Evolutionary conservation across 2,113 vertebrate species (phyloP).

Genomic region (Coreoperca whiteheadi): DNA sequence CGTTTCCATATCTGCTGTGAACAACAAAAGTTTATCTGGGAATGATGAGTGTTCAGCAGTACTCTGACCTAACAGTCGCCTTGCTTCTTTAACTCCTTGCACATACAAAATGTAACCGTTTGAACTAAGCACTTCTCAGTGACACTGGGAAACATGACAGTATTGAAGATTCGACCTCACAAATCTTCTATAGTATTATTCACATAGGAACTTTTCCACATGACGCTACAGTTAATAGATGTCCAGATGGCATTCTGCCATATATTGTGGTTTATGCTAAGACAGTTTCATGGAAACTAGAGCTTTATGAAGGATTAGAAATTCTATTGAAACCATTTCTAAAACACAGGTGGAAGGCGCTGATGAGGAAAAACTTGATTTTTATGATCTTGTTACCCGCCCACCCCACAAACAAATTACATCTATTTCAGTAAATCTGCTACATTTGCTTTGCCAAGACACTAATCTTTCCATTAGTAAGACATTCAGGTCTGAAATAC

Average conservation of each 20-base stretch:
- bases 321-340: slow-evolving; percentile 55
- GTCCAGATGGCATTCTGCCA: slow-evolving; percentile 35
- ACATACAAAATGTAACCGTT: slow-evolving; percentile 17
- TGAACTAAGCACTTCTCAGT: slow-evolving; percentile 18
- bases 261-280: slow-evolving; percentile 52
- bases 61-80: background rate
- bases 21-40: background rate
- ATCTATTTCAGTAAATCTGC: slow-evolving; percentile 34
- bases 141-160: slow-evolving; percentile 47
- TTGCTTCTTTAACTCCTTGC: background rate
- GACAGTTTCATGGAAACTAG: slow-evolving; percentile 86
- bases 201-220: slow-evolving; percentile 28
- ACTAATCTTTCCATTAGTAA: background rate
- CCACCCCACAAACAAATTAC: background rate
- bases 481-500: slow-evolving; percentile 49
- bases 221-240: slow-evolving; percentile 32
- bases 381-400: background rate
- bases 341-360: slow-evolving; percentile 30
- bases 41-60: slow-evolving; percentile 32
- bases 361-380: background rate
- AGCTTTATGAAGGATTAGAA: slow-evolving; percentile 62
- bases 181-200: slow-evolving; percentile 52
- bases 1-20: background rate
- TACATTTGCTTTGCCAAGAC: slow-evolving; percentile 58
- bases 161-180: background rate